Conservation (phyloP, 2,113 vertebrate genomes). For the Datnioides undecimradiatus region DNA sequence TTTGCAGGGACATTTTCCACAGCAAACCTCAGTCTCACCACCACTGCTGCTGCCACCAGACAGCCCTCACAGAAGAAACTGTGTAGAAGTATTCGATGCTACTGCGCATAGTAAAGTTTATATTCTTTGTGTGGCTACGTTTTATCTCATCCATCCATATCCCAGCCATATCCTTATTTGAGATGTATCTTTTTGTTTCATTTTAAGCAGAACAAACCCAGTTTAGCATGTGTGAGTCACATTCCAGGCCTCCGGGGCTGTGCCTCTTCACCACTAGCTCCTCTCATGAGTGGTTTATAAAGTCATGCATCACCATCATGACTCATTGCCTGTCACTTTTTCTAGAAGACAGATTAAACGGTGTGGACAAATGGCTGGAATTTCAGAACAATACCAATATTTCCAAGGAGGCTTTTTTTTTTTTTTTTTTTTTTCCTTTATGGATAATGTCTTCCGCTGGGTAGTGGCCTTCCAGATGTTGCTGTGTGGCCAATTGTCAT, state of each 20-base stretch:
- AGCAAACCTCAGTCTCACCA: constrained; percentile 68
- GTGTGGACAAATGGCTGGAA: constrained; percentile 67
- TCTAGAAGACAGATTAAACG: constrained; percentile 60
- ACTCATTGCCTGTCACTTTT: constrained; percentile 70
- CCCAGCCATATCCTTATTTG: constrained; percentile 39
- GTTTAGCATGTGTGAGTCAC: constrained; percentile 59
- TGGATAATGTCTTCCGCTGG: constrained; percentile 57
- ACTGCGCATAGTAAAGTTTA: constrained; percentile 44
- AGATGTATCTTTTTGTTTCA: constrained; percentile 44
- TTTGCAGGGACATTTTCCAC: constrained; percentile 59
- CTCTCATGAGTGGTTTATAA: constrained; percentile 57
- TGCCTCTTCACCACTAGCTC: constrained; percentile 50
- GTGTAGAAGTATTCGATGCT: constrained; percentile 40
- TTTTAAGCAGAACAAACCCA: constrained; percentile 43
- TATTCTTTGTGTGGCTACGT: constrained; percentile 36
- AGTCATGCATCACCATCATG: constrained; percentile 63
- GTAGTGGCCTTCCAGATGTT: constrained; percentile 65
- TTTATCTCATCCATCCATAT: constrained; percentile 49
- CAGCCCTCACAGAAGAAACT: constrained; percentile 57
- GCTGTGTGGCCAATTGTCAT: constrained; percentile 62
- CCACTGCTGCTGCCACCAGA: constrained; percentile 64
- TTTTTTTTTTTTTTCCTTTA: constrained; percentile 33
- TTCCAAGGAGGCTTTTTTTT: constrained; percentile 54
- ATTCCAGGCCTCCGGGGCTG: constrained; percentile 43
- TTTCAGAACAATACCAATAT: constrained; percentile 70